A percentile compares a stretch with the other conserved stretches of the same genome.
Evolutionary conservation across 2,113 vertebrate genomes (phyloP).

Genomic region (Psephotus haematonotus): DNA sequence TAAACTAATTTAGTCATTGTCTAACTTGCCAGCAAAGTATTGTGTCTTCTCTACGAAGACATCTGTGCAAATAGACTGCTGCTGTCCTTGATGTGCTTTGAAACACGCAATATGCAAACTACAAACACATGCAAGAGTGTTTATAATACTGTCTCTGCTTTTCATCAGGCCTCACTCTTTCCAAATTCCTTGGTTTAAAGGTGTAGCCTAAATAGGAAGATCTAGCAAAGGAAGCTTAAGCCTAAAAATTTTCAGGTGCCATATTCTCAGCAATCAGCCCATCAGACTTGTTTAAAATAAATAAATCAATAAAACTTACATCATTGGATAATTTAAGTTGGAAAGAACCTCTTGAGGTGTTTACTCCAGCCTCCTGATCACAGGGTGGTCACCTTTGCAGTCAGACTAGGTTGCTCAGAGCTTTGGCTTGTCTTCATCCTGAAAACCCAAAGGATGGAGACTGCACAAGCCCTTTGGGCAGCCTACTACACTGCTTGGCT

Average conservation of each 20-base stretch:
- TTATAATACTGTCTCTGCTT: background rate
- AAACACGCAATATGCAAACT: background rate
- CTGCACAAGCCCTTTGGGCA: background rate
- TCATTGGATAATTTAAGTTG: background rate
- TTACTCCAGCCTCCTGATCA: background rate
- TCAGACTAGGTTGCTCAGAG: background rate
- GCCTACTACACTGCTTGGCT: background rate
- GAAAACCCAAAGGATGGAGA: accelerated
- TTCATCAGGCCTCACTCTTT: background rate
- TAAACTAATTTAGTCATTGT: background rate
- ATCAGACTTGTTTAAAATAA: background rate
- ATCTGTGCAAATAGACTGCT: background rate
- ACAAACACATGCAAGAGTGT: background rate
- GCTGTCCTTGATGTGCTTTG: background rate
- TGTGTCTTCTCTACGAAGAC: background rate
- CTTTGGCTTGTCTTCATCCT: background rate
- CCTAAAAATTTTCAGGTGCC: background rate
- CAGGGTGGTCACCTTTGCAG: background rate
- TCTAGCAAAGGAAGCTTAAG: background rate
- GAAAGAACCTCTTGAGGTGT: background rate
- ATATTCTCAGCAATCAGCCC: background rate
- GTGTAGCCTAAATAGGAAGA: background rate
- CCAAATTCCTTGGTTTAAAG: background rate
- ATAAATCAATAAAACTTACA: background rate
- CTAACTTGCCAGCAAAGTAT: background rate